Conservation (phyloP, 2,888 invertebrate genomes). For the Vannuccia rotundouncinata region DNA sequence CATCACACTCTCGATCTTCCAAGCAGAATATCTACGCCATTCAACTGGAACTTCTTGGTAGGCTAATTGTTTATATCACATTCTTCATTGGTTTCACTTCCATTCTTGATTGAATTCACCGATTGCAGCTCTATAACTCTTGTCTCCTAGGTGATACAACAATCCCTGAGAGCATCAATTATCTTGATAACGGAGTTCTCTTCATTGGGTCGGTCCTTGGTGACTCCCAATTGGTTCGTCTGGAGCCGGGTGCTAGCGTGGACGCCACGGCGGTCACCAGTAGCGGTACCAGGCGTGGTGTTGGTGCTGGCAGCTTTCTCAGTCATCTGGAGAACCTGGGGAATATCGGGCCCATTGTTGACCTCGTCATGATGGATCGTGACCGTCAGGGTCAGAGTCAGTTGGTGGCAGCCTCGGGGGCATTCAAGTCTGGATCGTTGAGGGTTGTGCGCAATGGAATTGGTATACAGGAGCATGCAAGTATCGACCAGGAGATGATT, state of each 20-base stretch:
- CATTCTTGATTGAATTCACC: background rate
- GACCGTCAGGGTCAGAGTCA: slow-evolving; percentile 60
- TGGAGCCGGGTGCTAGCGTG: background rate
- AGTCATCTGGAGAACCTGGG: slow-evolving; percentile 85
- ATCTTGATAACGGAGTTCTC: slow-evolving; percentile 93
- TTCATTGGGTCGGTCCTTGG: slow-evolving; percentile 87
- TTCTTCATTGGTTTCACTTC: background rate
- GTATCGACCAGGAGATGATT: slow-evolving; percentile 89
- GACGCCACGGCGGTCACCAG: too few species aligned
- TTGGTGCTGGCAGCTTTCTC: slow-evolving; percentile 58
- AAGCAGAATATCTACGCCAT: slow-evolving; percentile 1
- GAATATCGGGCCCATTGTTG: slow-evolving; percentile 91
- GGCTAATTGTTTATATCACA: too few species aligned
- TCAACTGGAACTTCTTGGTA: slow-evolving; percentile 5
- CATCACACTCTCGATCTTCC: slow-evolving; percentile 56
- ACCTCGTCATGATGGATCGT: slow-evolving; percentile 93
- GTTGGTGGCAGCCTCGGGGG: slow-evolving; percentile 91
- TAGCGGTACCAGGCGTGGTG: slow-evolving; percentile 29
- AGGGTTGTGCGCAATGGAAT: slow-evolving; percentile 96
- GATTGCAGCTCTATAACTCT: too few species aligned
- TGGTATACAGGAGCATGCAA: slow-evolving; percentile 94
- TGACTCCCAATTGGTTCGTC: slow-evolving; percentile 78
- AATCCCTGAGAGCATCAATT: slow-evolving; percentile 92
- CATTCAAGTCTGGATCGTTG: slow-evolving; percentile 91
- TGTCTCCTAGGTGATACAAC: slow-evolving; percentile 67